Conservation (phyloP, 2,888 invertebrate genomes). For the Rhagonycha lutea region DNA sequence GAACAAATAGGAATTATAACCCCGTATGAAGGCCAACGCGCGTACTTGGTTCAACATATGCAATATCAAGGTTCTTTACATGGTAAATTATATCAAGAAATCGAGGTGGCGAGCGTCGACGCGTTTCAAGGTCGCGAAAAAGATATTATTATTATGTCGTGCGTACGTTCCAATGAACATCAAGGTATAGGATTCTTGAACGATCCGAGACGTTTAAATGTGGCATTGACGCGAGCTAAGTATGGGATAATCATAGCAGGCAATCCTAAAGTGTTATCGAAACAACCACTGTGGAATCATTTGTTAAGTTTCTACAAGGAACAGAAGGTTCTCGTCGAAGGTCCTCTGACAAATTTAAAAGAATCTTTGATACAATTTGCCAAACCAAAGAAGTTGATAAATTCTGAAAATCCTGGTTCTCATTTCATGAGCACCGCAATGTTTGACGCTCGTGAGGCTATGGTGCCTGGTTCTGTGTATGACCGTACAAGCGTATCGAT, state of each 20-base stretch:
- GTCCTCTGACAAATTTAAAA: constrained; percentile 94
- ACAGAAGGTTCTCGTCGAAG: constrained; percentile 94
- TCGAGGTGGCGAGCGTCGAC: constrained; percentile 99
- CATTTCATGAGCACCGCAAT: constrained; percentile 98
- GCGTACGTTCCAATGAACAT: constrained; percentile 97
- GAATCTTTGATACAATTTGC: constrained; percentile 96
- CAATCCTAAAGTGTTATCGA: constrained; percentile 97
- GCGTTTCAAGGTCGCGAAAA: constrained; percentile 99
- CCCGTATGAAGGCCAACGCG: constrained; percentile 97
- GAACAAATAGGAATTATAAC: constrained; percentile 99
- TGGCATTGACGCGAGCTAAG: constrained; percentile 95
- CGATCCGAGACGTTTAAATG: constrained; percentile 96
- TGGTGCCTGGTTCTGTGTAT: constrained; percentile 92
- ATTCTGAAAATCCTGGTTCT: constrained; percentile 92
- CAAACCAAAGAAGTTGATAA: constrained; percentile 94
- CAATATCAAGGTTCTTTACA: constrained; percentile 97
- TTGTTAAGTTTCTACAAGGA: constrained; percentile 96
- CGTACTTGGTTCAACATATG: constrained; percentile 98
- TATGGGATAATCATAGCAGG: constrained; percentile 98
- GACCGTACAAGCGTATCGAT: constrained; percentile 67
- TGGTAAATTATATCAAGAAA: constrained; percentile 95
- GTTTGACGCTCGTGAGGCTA: constrained; percentile 94
- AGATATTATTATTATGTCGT: constrained; percentile 98
- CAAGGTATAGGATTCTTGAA: constrained; percentile 99
- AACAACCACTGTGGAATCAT: constrained; percentile 98